These are phyloP conservation scores for Deilephila elpenor DNA, from an alignment of 2,888 invertebrate genomes.

Conservation along the genomic window DNA sequence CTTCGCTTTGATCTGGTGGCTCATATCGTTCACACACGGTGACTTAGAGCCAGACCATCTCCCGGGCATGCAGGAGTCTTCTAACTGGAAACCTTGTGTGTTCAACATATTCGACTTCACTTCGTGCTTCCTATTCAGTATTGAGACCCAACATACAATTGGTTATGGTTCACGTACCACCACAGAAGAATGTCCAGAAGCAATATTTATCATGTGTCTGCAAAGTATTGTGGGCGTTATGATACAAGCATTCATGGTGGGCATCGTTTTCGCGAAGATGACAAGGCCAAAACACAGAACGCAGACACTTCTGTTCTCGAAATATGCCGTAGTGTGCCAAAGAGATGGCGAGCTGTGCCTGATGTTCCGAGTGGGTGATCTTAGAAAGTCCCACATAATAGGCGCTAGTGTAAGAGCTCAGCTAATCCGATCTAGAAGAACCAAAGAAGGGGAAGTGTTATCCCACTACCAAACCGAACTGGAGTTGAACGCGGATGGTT, in stretches of 20 bases:
- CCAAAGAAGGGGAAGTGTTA: constrained; percentile 93
- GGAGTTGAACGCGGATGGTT: constrained; percentile 88
- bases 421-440: constrained; percentile 91
- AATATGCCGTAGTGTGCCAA: constrained; percentile 92
- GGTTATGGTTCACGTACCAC: constrained; percentile 94
- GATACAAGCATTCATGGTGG: constrained; percentile 92
- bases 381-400: constrained; percentile 95
- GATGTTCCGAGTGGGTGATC: constrained; percentile 95
- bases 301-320: constrained; percentile 94
- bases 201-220: constrained; percentile 94
- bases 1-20: constrained; percentile 94
- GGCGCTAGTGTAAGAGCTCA: constrained; percentile 94
- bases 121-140: constrained; percentile 95
- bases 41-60: constrained; percentile 88
- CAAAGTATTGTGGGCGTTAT: constrained; percentile 95
- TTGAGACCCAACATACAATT: constrained; percentile 96
- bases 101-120: constrained; percentile 92
- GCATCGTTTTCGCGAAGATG: constrained; percentile 95
- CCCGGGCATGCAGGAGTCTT: constrained; percentile 73
- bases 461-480: constrained; percentile 93
- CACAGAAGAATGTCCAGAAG: constrained; percentile 95
- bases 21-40: constrained; percentile 93
- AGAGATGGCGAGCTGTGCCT: constrained; percentile 92
- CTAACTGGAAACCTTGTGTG: constrained; percentile 92
- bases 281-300: constrained; percentile 95